Evolutionary conservation across 2,888 invertebrate species (phyloP), one percentile per base, ranked within the genome.

Genomic region (Melangyna quadrimaculata): DNA sequence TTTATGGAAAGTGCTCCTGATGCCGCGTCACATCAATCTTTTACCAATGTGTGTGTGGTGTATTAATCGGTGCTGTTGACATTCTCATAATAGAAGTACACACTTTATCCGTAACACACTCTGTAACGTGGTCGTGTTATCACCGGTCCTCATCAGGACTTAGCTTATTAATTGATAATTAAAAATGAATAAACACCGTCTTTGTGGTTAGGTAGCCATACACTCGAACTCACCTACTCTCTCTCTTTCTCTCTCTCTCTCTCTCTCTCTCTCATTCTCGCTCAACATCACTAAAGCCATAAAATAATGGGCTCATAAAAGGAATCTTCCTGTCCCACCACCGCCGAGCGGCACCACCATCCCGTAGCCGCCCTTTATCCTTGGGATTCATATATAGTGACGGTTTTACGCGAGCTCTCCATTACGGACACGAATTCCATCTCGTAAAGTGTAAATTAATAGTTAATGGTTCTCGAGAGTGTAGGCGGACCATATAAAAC

Each of bases 121-220:
- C 24, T 80, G 84, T 81, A 78, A 78, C 81, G 48, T 81, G 86
- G 72, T 80, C 57, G 71, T 65, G 77, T 72, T 84, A 79, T 77
- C 71, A 69, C 51, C 70, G 65, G 70, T 77, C 72, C 77, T 78
- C 77, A 63, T 86, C 40, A 40, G 73, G 80, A 73, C 69, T 70
- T 40, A 78, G 86, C 73, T 86, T 86, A 86, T 86, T 86, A 86
- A 86, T 86, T 86, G 86, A 86, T 86, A 86, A 86, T 86, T 86
- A 86, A 86, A 86, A 86, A 86, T 86, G 86, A 81, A 86, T 86
- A 81, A 86, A 86, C 86, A 81, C 86, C 72, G 73, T 77, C 86
- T 86, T 86, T 86, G 86, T 86, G 86, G 86, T 81, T 51, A 12
- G 72, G n/a, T n/a, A n/a, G 67, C 72, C 72, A 70, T 72, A 67